Base-by-base conservation (phyloP, 2,888 invertebrate species). In the Magallana nippona region DNA sequence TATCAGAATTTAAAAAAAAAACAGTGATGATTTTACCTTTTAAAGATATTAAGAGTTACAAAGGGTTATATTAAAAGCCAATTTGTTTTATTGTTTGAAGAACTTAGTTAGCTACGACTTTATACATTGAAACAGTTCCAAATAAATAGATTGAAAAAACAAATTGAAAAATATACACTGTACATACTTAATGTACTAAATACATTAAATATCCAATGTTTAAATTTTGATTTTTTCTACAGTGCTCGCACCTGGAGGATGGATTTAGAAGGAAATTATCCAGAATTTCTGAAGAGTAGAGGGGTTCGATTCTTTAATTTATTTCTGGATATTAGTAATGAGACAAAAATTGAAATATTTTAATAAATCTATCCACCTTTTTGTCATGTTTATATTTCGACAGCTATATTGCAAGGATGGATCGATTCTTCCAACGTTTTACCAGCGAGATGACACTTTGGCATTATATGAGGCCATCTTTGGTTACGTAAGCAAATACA, bases 361-460 rank as follows among this genome's bases (percentile, higher is more conserved):
- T 44, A 32, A 32, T 8, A n/a, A 1, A 60, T n/a, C 10, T n/a
- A n/a, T n/a, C 10, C 8, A n/a, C n/a, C 8, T 60, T 5, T 8
- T 60, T n/a, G 17, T 13, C 17, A n/a, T 60, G 27, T 27, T 27
- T 27, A 5, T 22, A 22, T 22, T 63, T 63, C 11, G 22, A 63
- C 63, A 63, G 63, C 22, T 63, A 22, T 63, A 63, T 22, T 63
- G 27, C 63, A 63, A 19, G 63, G 63, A 63, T 63, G 63, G 63
- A 63, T 79, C 90, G 5, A 87, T 93, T 19, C 86, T 94, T 10
- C 93, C 94, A 5, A 85, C 91, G 83, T 94, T 94, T 87, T 93
- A 92, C 27, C 94, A 92, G 88, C 88, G 94, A 83, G 94, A 94
- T 84, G 94, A 94, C 87, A 93, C 93, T 1, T 56, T 93, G n/a